A percentile compares a stretch with the other conserved stretches of the same genome.
phyloP scores from a whole-genome alignment of 2,113 vertebrate species.

The Saguinus imperator region DNA sequence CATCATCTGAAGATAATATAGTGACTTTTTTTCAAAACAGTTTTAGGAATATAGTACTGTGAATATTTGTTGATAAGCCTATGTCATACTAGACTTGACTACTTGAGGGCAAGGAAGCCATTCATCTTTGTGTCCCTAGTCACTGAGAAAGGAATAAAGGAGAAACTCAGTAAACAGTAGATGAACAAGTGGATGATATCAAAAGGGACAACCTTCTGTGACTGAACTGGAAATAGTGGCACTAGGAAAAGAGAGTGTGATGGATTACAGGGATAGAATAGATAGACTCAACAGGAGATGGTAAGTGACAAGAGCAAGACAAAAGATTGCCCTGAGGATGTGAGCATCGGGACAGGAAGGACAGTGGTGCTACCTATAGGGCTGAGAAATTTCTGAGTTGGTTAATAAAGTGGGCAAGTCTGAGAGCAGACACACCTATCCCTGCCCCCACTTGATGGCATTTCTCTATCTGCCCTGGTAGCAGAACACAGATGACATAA shows the following conservation, averaged over 20 bases:
- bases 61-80: background rate
- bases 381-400: background rate
- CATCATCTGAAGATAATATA: background rate
- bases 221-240: background rate
- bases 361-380: accelerated
- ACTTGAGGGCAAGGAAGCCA: background rate
- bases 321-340: background rate
- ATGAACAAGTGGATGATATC: no score
- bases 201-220: background rate
- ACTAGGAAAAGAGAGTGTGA: background rate
- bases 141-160: background rate
- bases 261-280: background rate
- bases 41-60: background rate
- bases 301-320: background rate
- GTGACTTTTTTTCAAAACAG: background rate
- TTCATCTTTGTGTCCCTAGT: background rate
- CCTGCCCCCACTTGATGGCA: no score
- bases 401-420: background rate
- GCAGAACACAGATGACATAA: no score
- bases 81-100: background rate
- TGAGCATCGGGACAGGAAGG: background rate
- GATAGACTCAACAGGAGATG: background rate
- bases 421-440: no score
- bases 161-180: background rate
- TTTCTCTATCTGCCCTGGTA: no score